Percentiles rank a stretch among this genome's conserved stretches.
These are phyloP conservation scores for Ursus arctos DNA, from an alignment of 2,113 vertebrate genomes.

Conservation along the genomic window DNA sequence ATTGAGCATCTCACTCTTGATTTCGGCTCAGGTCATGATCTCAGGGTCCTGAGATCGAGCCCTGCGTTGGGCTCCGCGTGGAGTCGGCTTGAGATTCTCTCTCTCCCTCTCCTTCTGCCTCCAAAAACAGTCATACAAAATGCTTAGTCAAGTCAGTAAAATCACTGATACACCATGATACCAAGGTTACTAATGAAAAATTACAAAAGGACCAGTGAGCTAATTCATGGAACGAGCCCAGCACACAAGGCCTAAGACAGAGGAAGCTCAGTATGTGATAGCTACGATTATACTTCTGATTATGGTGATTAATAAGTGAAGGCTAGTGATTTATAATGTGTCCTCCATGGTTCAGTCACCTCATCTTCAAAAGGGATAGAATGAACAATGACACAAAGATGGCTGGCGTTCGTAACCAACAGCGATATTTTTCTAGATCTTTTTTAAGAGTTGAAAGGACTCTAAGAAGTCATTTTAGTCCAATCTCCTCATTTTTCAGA, in stretches of 20 bases:
- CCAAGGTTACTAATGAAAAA: not conserved
- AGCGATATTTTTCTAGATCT: not conserved
- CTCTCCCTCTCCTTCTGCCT: not conserved
- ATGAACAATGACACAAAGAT: not conserved
- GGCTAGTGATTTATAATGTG: not conserved
- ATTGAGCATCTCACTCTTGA: not conserved
- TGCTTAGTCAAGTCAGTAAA: not conserved
- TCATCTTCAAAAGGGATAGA: not conserved
- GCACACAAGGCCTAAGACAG: not conserved
- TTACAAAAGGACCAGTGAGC: not conserved
- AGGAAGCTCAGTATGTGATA: not conserved
- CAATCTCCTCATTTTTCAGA: constrained; percentile 35
- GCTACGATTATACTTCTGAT: not conserved
- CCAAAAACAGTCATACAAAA: not conserved
- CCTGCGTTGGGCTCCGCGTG: not conserved
- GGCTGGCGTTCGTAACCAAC: not conserved
- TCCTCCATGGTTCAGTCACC: not conserved
- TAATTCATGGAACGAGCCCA: not conserved
- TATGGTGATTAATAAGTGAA: not conserved
- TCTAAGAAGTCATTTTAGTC: not conserved
- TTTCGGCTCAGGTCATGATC: not conserved
- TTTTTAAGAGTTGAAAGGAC: constrained; percentile 1
- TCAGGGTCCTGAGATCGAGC: not conserved
- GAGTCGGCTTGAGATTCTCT: not conserved
- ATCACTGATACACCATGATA: not conserved